These are phyloP conservation scores for Megaceryle maxima DNA, from an alignment of 2,113 vertebrate genomes.

Conservation along the genomic window DNA sequence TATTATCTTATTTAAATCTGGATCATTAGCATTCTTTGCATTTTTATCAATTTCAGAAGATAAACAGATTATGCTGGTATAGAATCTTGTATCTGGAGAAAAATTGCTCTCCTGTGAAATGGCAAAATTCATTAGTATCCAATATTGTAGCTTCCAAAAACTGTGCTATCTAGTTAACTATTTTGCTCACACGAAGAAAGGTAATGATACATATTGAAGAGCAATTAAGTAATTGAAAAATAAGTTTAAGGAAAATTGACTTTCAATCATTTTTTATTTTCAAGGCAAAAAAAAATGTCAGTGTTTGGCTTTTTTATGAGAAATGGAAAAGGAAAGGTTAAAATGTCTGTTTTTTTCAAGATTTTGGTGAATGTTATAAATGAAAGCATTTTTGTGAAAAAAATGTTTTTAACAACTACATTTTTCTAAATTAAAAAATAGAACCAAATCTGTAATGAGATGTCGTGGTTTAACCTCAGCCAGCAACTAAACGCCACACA, in stretches of 20 bases:
- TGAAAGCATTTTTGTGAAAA: neutral
- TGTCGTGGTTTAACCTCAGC: neutral
- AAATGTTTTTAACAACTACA: neutral
- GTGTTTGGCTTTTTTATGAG: neutral
- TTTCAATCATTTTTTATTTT: neutral
- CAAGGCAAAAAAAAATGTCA: neutral
- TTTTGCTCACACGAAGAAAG: neutral
- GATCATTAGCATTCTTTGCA: neutral
- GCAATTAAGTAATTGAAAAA: neutral
- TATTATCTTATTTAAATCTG: neutral
- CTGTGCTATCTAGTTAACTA: neutral
- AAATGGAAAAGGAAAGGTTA: neutral
- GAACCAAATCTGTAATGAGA: neutral
- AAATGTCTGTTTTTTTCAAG: neutral
- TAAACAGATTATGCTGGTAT: neutral
- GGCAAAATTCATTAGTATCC: neutral
- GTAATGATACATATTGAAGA: neutral
- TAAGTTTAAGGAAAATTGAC: neutral
- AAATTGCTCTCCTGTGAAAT: neutral
- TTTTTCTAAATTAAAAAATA: neutral
- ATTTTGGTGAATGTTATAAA: neutral
- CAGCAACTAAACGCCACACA: neutral
- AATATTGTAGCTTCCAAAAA: neutral
- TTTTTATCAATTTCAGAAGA: slow-evolving; percentile 17
- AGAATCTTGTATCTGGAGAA: neutral